Conservation (phyloP, 2,888 invertebrate species). For the Drosophila nigricruria region DNA sequence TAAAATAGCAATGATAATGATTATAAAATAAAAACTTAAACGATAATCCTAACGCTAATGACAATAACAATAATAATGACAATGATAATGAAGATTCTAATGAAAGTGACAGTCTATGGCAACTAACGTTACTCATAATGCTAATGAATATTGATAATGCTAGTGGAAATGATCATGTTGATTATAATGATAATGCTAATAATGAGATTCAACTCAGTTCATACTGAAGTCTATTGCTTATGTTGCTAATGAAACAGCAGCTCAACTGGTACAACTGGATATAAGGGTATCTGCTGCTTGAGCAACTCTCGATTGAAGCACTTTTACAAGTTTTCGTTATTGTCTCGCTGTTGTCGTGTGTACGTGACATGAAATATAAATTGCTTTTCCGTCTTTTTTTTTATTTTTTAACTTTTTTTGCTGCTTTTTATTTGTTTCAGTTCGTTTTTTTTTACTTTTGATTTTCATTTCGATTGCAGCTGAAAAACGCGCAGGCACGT, state of each 20-base stretch:
- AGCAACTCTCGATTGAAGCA: not conserved
- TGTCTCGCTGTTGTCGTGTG: constrained; percentile 45
- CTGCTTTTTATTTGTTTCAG: constrained; percentile 11
- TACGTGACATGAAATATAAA: constrained; percentile 71
- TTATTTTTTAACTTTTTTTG: constrained; percentile 13
- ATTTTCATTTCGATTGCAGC: constrained; percentile 59
- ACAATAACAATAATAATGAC: not conserved
- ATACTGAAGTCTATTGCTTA: not conserved
- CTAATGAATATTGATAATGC: too few relatives aligned
- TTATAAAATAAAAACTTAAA: too few relatives aligned
- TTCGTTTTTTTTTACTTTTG: constrained; percentile 38
- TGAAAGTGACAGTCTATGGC: not conserved
- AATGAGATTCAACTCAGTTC: not conserved
- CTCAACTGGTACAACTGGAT: not conserved
- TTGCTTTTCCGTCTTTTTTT: constrained; percentile 32
- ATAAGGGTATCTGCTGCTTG: not conserved
- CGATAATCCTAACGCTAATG: too few relatives aligned
- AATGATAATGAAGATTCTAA: not conserved
- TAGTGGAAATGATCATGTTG: not conserved
- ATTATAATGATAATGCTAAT: not conserved
- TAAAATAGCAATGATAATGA: not conserved
- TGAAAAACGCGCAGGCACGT: constrained; percentile 55
- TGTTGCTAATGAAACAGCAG: not conserved
- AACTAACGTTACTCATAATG: not conserved
- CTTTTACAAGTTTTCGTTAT: constrained; percentile 24